Conservation (phyloP, 1,140 invertebrate species). For the Spodoptera litura region DNA sequence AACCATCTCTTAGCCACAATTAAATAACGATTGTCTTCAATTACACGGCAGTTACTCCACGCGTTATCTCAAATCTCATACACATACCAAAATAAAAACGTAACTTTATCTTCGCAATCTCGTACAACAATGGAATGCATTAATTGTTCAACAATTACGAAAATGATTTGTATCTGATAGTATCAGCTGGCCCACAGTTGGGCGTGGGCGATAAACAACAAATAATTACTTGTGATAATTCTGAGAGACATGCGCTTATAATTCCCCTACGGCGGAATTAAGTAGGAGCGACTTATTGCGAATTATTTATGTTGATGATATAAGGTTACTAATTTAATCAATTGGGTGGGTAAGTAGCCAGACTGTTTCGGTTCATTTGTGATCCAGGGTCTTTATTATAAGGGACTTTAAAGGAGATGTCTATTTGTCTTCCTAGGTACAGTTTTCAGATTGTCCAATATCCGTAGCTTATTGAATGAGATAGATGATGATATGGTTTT, state of each 20-base stretch:
- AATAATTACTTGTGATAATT: conserved; percentile 59
- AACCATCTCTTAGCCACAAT: not conserved
- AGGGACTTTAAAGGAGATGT: too few species aligned
- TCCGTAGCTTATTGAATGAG: too few species aligned
- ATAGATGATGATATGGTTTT: too few species aligned
- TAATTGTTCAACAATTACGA: conserved; percentile 64
- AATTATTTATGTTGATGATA: not conserved
- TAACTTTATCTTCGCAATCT: conserved; percentile 10
- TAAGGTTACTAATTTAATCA: not conserved
- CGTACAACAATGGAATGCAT: conserved; percentile 49
- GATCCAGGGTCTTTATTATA: too few species aligned
- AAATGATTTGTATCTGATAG: conserved; percentile 63
- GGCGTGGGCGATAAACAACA: conserved; percentile 53
- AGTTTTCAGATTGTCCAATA: too few species aligned
- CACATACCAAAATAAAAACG: conserved; percentile 28
- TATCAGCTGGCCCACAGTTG: conserved; percentile 58
- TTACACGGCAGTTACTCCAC: not conserved
- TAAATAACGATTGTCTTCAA: conserved; percentile 2
- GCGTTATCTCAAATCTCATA: conserved; percentile 1
- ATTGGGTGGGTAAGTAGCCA: not conserved
- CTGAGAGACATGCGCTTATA: conserved; percentile 55
- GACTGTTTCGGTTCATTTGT: too few species aligned
- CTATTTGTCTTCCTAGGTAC: too few species aligned
- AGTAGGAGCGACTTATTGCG: conserved; percentile 11
- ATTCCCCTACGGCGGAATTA: conserved; percentile 46